phyloP scores from a whole-genome alignment of 1,140 invertebrate species.

The Xylocopa sonorina region DNA sequence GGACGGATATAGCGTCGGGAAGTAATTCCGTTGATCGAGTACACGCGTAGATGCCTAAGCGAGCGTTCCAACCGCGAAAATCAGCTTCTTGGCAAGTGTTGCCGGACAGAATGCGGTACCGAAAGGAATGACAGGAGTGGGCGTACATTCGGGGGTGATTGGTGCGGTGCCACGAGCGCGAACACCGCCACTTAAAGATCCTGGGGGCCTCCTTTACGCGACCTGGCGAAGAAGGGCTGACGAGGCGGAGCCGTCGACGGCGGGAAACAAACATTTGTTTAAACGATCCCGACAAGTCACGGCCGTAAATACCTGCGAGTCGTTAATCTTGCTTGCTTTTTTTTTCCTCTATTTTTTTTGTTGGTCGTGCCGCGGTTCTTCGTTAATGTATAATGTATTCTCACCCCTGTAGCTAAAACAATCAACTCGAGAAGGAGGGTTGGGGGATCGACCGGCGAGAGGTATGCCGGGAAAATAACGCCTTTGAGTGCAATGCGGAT shows the following conservation, averaged over 20 bases:
- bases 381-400: slow-evolving; percentile 75
- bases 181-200: slow-evolving; percentile 39
- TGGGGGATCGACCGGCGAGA: slow-evolving; percentile 39
- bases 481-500: slow-evolving; percentile 52
- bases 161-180: slow-evolving; percentile 52
- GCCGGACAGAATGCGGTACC: background rate
- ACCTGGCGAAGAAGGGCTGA: slow-evolving; percentile 37
- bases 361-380: slow-evolving; percentile 57
- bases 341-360: no score
- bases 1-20: background rate
- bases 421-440: slow-evolving; percentile 56
- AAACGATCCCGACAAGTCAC: slow-evolving; percentile 72
- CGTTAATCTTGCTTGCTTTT: slow-evolving; percentile 77
- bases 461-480: slow-evolving; percentile 20
- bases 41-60: background rate
- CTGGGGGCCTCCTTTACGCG: slow-evolving; percentile 15
- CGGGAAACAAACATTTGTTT: slow-evolving; percentile 76
- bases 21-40: slow-evolving; percentile 17
- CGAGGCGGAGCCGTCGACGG: slow-evolving; percentile 48
- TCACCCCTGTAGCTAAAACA: slow-evolving; percentile 75
- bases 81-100: slow-evolving; percentile 32
- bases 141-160: slow-evolving; percentile 32
- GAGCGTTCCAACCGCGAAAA: background rate
- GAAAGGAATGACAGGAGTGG: slow-evolving; percentile 33
- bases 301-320: slow-evolving; percentile 69